Evolutionary conservation across 2,113 vertebrate genomes (phyloP).

Genomic region (Hipposideros armiger): DNA sequence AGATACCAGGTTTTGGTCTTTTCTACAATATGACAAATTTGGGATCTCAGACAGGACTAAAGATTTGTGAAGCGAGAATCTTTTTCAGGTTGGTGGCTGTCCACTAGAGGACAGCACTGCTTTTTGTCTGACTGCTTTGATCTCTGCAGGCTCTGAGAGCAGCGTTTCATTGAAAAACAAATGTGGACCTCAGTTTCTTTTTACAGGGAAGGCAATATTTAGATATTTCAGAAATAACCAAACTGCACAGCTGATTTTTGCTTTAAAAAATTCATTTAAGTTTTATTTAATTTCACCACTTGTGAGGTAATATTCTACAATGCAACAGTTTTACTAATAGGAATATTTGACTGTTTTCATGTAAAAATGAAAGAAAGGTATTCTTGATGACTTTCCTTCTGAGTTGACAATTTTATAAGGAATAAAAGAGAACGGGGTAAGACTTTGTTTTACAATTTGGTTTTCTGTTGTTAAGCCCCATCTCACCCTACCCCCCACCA

Average conservation of each 20-base stretch:
- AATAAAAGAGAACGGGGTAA: constrained; percentile 53
- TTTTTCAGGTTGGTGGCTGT: constrained; percentile 46
- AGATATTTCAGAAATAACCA: constrained; percentile 67
- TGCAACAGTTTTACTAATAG: constrained; percentile 72
- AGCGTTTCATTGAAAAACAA: constrained; percentile 84
- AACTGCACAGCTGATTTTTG: constrained; percentile 56
- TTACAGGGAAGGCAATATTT: constrained; percentile 67
- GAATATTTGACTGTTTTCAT: constrained; percentile 73
- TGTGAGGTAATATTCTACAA: constrained; percentile 36
- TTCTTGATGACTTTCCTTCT: constrained; percentile 55
- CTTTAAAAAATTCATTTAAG: constrained; percentile 61
- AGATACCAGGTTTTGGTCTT: neutral
- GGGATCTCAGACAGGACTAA: neutral
- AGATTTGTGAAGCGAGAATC: constrained; percentile 32
- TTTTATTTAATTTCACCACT: constrained; percentile 64
- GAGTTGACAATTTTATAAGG: constrained; percentile 62
- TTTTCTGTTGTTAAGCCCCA: constrained; percentile 33
- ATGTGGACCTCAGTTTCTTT: constrained; percentile 70
- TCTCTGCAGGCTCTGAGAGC: constrained; percentile 67
- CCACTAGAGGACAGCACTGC: constrained; percentile 97
- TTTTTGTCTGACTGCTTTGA: constrained; percentile 87
- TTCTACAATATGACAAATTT: neutral
- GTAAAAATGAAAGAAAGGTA: constrained; percentile 57
- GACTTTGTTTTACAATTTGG: constrained; percentile 52
- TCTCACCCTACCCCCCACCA: neutral